phyloP scores from a whole-genome alignment of 2,797 vertebrate species.

The Epinephelus malabaricus region DNA sequence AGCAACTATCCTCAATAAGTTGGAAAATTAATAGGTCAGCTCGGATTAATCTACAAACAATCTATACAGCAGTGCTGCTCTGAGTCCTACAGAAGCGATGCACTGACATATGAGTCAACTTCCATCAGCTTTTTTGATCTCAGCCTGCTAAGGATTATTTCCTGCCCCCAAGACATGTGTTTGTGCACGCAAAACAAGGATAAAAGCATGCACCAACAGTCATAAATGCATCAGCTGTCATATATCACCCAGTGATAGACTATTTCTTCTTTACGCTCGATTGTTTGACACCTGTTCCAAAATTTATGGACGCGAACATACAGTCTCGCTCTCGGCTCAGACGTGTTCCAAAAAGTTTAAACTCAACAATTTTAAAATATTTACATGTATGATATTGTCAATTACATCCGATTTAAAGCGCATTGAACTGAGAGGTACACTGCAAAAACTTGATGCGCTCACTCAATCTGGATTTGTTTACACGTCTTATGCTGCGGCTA shows the following conservation, averaged over 20 bases:
- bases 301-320: slow-evolving; percentile 57
- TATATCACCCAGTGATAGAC: slow-evolving; percentile 70
- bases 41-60: slow-evolving; percentile 56
- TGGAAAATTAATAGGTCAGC: slow-evolving; percentile 69
- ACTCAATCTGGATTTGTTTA: slow-evolving; percentile 76
- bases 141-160: slow-evolving; percentile 81
- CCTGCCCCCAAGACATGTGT: slow-evolving; percentile 80
- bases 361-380: slow-evolving; percentile 51
- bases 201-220: slow-evolving; percentile 76
- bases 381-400: slow-evolving; percentile 23
- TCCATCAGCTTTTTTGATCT: slow-evolving; percentile 78
- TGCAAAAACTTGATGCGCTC: slow-evolving; percentile 64
- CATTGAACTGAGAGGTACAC: slow-evolving; percentile 16
- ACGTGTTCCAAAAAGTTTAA: slow-evolving; percentile 42
- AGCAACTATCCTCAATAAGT: slow-evolving; percentile 59
- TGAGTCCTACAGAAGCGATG: slow-evolving; percentile 66
- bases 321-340: slow-evolving; percentile 19
- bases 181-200: slow-evolving; percentile 78
- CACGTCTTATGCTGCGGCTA: slow-evolving; percentile 67
- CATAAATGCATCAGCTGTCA: slow-evolving; percentile 80
- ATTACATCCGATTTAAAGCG: slow-evolving; percentile 34
- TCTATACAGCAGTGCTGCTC: slow-evolving; percentile 46
- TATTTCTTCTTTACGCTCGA: slow-evolving; percentile 78
- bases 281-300: slow-evolving; percentile 81
- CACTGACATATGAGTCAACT: slow-evolving; percentile 76